Evolutionary conservation across 2,888 invertebrate genomes (phyloP), one percentile per base, ranked within the genome.

Genomic region (Orchesellides sinensis): DNA sequence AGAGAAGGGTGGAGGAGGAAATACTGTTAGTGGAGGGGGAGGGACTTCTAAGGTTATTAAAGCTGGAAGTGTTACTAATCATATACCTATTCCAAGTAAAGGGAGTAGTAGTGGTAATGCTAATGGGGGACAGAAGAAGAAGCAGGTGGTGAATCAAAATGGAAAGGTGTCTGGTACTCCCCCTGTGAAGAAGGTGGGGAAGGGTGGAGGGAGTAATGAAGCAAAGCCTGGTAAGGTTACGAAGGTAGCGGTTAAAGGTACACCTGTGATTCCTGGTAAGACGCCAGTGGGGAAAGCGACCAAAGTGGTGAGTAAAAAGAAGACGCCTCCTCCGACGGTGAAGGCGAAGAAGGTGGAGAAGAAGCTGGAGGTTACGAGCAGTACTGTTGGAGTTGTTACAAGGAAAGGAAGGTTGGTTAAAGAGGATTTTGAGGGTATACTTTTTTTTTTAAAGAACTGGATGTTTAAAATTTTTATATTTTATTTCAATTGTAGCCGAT

Each of bases 331-430:
- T 21, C 29, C 69, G 21, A 29, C 66, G 0, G 40, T 54, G n/a
- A n/a, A n/a, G n/a, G 25, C 68, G 1, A 72, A 73, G 21, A 80
- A 80, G 14, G 17, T 2, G 14, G 82, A 75, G 17, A 82, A 82
- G 27, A 82, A 74, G 35, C 35, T 82, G 59, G 82, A 82, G 27
- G 70, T 75, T 52, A 82, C 40, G 12, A 81, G 81, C 47, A 81
- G 54, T 59, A 82, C 56, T n/a, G 40, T 8, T 29, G 81, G 81
- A 52, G 12, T 75, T 12, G 56, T 63, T n/a, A 75, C 82, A 17
- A 66, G 82, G 2, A 54, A 47, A 17, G 75, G 52, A 49, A 82
- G 82, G 82, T 82, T 29, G 74, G 49, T 1, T 2, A 8, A 40
- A 6, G 32, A 32, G 32, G 32, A 32, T 32, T 32, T 32, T 32